These are phyloP conservation scores for Battus philenor DNA, from an alignment of 1,140 invertebrate genomes.

Conservation along the genomic window DNA sequence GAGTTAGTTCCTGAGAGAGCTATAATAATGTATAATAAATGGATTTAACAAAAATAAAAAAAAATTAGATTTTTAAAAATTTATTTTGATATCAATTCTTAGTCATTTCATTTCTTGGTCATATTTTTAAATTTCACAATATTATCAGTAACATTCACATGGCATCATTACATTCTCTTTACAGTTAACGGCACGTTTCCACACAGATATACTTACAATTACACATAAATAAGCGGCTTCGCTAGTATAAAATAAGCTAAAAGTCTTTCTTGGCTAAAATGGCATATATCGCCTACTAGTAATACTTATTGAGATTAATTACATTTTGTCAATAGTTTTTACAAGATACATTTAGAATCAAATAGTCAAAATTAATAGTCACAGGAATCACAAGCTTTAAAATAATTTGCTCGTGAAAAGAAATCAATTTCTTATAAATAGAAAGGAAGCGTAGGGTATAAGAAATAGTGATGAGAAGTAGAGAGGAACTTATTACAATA, in stretches of 20 bases:
- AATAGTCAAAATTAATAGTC: slow-evolving; percentile 27
- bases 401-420: slow-evolving; percentile 33
- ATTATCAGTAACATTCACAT: slow-evolving; percentile 42
- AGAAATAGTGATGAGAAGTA: slow-evolving; percentile 32
- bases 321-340: slow-evolving; percentile 31
- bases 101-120: slow-evolving; percentile 9
- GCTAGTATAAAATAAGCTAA: slow-evolving; percentile 38
- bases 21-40: no score
- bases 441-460: slow-evolving; percentile 20
- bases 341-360: no score
- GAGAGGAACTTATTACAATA: slow-evolving; percentile 57
- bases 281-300: slow-evolving; percentile 47
- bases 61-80: slow-evolving; percentile 1
- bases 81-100: slow-evolving; percentile 10
- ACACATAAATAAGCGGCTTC: slow-evolving; percentile 59
- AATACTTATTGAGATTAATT: slow-evolving; percentile 54
- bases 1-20: no score
- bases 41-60: neutral
- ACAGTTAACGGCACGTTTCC: slow-evolving; percentile 52
- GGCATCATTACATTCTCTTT: slow-evolving; percentile 56
- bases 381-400: slow-evolving; percentile 29
- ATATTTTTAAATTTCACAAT: slow-evolving; percentile 29
- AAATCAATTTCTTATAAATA: slow-evolving; percentile 31
- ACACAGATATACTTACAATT: slow-evolving; percentile 34
- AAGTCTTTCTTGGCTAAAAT: slow-evolving; percentile 65